Evolutionary conservation across 1,140 invertebrate genomes (phyloP).

Genomic region (Chironomus striatipennis): DNA sequence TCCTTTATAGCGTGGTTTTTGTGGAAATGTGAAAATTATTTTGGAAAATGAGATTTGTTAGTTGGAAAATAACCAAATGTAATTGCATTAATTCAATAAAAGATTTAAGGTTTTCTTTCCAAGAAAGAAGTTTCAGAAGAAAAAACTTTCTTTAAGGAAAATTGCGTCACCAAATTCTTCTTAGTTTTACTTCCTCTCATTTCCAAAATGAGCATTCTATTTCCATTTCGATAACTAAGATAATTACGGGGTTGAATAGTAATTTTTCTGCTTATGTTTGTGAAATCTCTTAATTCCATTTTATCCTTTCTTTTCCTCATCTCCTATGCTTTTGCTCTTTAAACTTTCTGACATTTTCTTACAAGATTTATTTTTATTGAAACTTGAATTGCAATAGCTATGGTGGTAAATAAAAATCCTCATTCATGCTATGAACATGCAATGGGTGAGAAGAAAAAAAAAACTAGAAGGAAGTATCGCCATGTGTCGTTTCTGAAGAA

Average conservation of each 20-base stretch:
- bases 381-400: neutral
- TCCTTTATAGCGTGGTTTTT: neutral
- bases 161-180: no score
- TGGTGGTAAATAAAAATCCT: no score
- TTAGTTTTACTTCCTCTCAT: neutral
- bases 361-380: constrained; percentile 10
- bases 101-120: neutral
- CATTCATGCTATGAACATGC: no score
- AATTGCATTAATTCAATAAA: no score
- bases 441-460: no score
- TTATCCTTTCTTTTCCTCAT: neutral
- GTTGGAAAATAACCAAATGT: no score
- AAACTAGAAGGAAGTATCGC: no score
- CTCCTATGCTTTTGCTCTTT: neutral
- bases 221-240: neutral
- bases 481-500: no score
- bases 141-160: no score
- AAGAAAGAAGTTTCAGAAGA: neutral
- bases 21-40: no score
- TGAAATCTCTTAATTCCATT: neutral
- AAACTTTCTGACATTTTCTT: neutral
- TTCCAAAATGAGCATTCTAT: neutral
- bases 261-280: constrained; percentile 15
- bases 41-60: no score
- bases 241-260: neutral